phyloP scores from a whole-genome alignment of 2,888 invertebrate species.

The Cantharis nigra region DNA sequence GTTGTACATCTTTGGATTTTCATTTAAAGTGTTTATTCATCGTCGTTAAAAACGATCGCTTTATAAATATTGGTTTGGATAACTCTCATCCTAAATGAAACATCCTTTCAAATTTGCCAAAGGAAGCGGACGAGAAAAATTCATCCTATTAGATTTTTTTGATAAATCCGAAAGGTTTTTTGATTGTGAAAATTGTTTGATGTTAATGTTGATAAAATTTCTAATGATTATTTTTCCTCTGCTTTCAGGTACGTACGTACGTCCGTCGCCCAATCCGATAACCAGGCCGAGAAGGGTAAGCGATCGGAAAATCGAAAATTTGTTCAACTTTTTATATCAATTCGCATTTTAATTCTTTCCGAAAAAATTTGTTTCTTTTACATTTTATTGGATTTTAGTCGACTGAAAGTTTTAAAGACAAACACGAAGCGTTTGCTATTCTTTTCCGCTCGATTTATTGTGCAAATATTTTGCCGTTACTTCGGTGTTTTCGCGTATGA shows the following conservation, averaged over 20 bases:
- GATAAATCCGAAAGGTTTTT: slow-evolving; percentile 25
- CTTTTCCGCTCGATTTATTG: slow-evolving; percentile 14
- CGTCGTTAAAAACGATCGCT: slow-evolving; percentile 18
- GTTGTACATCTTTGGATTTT: not conserved
- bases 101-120: slow-evolving; percentile 27
- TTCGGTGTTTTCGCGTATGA: not conserved
- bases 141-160: slow-evolving; percentile 18
- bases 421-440: slow-evolving; percentile 11
- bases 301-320: not conserved
- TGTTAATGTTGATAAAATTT: not conserved
- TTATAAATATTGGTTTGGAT: slow-evolving; percentile 32
- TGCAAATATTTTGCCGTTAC: slow-evolving; percentile 15
- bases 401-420: slow-evolving; percentile 6
- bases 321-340: not conserved
- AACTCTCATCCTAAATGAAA: slow-evolving; percentile 33
- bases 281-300: not conserved
- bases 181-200: not conserved
- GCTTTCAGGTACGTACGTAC: not conserved
- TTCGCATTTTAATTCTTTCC: not conserved
- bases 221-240: not conserved
- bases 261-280: not conserved
- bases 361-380: not conserved
- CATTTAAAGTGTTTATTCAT: slow-evolving; percentile 20
- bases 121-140: not conserved
- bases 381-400: not conserved